A percentile compares a stretch with the other conserved stretches of the same genome.
phyloP scores from a whole-genome alignment of 2,888 invertebrate genomes.

The Neoascia interrupta region DNA sequence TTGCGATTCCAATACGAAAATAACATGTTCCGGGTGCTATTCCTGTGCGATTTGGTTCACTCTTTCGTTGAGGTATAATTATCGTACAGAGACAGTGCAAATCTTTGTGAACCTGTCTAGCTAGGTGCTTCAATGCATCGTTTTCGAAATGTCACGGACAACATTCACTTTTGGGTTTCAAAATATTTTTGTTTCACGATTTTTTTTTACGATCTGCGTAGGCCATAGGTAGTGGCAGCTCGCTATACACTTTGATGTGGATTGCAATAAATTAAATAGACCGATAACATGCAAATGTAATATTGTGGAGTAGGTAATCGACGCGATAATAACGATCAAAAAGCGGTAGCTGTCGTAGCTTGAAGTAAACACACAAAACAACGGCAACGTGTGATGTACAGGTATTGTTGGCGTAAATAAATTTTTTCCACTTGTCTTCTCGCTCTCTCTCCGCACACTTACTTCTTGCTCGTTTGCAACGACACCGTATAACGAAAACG shows the following conservation, averaged over 20 bases:
- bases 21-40: slow-evolving; percentile 68
- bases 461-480: slow-evolving; percentile 9
- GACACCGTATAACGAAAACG: too few relatives aligned
- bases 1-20: slow-evolving; percentile 60
- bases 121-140: not conserved
- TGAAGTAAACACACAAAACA: slow-evolving; percentile 75
- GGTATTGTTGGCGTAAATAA: slow-evolving; percentile 57
- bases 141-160: slow-evolving; percentile 17
- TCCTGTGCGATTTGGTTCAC: slow-evolving; percentile 50
- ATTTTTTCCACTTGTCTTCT: slow-evolving; percentile 17
- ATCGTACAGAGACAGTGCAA: not conserved
- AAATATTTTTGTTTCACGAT: not conserved
- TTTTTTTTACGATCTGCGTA: too few relatives aligned
- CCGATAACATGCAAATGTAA: slow-evolving; percentile 60
- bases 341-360: not conserved
- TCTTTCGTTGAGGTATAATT: slow-evolving; percentile 2
- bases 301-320: slow-evolving; percentile 67
- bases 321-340: slow-evolving; percentile 73
- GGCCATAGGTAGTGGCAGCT: not conserved
- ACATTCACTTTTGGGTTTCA: not conserved
- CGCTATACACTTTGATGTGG: slow-evolving; percentile 45
- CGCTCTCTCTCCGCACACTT: not conserved
- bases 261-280: slow-evolving; percentile 62
- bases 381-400: slow-evolving; percentile 63
- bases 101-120: not conserved